Evolutionary conservation across 2,888 invertebrate species (phyloP).

Genomic region (Plagodis pulveraria): DNA sequence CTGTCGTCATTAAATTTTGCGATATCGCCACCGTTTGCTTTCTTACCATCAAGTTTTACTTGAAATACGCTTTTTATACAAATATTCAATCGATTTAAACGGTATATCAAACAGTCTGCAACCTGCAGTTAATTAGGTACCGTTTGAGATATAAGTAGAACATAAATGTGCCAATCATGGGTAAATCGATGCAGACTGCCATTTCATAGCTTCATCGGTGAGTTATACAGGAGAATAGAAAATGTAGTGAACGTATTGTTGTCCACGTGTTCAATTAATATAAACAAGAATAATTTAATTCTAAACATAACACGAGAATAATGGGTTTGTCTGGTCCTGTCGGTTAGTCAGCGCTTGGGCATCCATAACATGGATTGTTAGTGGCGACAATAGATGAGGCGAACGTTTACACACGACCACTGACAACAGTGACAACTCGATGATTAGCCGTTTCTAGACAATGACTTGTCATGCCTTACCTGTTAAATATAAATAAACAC

Average conservation of each 20-base stretch:
- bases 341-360: conserved; percentile 64
- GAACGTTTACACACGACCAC: conserved; percentile 58
- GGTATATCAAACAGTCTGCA: no score
- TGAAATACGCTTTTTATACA: no score
- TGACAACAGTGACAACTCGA: conserved; percentile 46
- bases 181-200: background rate
- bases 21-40: no score
- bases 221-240: no score
- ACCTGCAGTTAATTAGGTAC: no score
- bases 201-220: background rate
- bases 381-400: conserved; percentile 63
- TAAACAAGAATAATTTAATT: conserved; percentile 40
- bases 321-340: conserved; percentile 45
- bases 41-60: no score
- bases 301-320: conserved; percentile 44
- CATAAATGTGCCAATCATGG: background rate
- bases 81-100: no score
- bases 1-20: no score
- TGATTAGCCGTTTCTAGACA: conserved; percentile 69
- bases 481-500: conserved; percentile 22
- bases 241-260: conserved; percentile 10
- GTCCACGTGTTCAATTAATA: conserved; percentile 34
- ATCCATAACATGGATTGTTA: conserved; percentile 78
- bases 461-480: conserved; percentile 48
- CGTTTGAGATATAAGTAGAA: background rate